Evolutionary conservation across 1,140 invertebrate species (phyloP).

Genomic region (Galendromus occidentalis): DNA sequence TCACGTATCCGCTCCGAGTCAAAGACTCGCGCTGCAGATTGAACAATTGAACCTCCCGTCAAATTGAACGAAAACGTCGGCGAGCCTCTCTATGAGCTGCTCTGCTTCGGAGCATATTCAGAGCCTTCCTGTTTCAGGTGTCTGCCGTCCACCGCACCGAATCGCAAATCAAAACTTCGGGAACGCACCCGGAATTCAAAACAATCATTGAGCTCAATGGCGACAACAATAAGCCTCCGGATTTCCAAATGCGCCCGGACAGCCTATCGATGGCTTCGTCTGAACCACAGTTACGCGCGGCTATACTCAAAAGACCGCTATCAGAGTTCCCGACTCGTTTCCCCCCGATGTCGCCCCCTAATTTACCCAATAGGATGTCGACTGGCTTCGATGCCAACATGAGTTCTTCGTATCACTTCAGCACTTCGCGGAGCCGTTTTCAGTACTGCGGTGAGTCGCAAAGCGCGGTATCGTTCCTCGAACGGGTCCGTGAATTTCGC

Average conservation of each 20-base stretch:
- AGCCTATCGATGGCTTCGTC: not conserved
- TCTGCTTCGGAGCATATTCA: too few relatives aligned
- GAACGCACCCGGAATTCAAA: not conserved
- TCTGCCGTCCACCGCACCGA: constrained; percentile 1
- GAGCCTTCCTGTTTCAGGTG: not conserved
- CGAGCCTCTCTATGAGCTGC: too few relatives aligned
- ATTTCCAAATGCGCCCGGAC: not conserved
- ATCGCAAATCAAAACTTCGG: not conserved
- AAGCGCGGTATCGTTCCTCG: not conserved
- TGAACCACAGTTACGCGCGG: not conserved
- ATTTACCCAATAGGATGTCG: not conserved
- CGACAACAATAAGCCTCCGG: not conserved
- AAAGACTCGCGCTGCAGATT: too few relatives aligned
- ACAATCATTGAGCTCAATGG: constrained; percentile 7
- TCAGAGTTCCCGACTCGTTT: not conserved
- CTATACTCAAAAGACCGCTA: not conserved
- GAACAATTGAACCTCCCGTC: too few relatives aligned
- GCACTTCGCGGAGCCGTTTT: constrained; percentile 1
- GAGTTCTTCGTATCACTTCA: constrained; percentile 10
- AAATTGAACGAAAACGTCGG: too few relatives aligned
- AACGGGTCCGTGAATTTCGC: too few relatives aligned
- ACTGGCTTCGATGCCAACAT: constrained; percentile 7
- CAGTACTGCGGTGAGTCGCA: not conserved
- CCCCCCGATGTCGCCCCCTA: not conserved
- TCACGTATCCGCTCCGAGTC: too few relatives aligned